Evolutionary conservation across 2,888 invertebrate genomes (phyloP), one percentile per base, ranked within the genome.

Genomic region (Sinhomidia bicolor): DNA sequence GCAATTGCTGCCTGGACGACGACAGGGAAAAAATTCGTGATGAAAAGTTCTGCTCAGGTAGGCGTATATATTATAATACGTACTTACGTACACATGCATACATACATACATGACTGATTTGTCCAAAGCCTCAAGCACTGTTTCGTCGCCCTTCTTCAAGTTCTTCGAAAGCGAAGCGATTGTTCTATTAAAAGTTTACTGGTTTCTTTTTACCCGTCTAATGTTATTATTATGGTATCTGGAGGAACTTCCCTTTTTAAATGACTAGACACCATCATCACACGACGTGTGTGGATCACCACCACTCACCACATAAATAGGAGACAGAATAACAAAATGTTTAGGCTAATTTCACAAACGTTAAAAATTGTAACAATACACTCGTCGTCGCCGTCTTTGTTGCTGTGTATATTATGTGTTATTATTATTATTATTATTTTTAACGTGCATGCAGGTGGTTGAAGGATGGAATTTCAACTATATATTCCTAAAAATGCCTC

Each of bases 1-100:
- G n/a, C n/a, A n/a, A n/a, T n/a, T n/a, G n/a, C n/a, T n/a, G n/a
- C n/a, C n/a, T n/a, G n/a, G n/a, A n/a, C n/a, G n/a, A n/a, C n/a
- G n/a, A 47, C 47, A n/a, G 32, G 65, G 7, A n/a, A 44, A 60
- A 41, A 71, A 41, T 17, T 71, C 71, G 51, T 71, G 83, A 78
- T 85, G 85, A 74, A 41, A 57, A 65, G 51, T 65, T 85, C 29
- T 76, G 51, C 17, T 60, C 60, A 78, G 79, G 85, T 79, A 79
- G 85, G 85, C 85, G 85, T 78, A 85, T 60, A 54, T 60, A 51
- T 32, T n/a, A n/a, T n/a, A n/a, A n/a, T n/a, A n/a, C n/a, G n/a
- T n/a, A n/a, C n/a, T n/a, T n/a, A n/a, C n/a, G n/a, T n/a, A n/a
- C n/a, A n/a, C n/a, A n/a, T n/a, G n/a, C n/a, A n/a, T n/a, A n/a